Evolutionary conservation across 2,113 vertebrate genomes (phyloP).

Genomic region (Lophotis ruficrista): DNA sequence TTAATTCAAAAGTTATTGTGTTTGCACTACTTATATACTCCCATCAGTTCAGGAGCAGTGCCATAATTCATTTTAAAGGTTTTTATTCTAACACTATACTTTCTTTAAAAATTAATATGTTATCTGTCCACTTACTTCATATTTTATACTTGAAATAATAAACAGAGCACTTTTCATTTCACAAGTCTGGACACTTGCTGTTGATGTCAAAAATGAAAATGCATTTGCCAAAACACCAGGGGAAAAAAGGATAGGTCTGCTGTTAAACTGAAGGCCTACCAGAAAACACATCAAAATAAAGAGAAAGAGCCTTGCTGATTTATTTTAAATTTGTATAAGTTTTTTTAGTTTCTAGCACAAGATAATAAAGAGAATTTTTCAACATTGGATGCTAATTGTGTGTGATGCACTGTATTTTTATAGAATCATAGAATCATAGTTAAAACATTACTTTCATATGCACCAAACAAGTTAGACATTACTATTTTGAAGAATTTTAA

Average conservation of each 20-base stretch:
- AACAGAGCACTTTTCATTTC: neutral
- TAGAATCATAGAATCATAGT: too few species aligned
- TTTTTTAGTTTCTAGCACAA: neutral
- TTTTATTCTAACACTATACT: neutral
- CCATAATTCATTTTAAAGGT: neutral
- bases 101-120: neutral
- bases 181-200: neutral
- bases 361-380: neutral
- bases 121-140: neutral
- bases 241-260: neutral
- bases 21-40: neutral
- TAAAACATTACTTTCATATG: neutral
- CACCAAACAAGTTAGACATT: neutral
- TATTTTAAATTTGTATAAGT: fast-evolving
- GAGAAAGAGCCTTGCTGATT: neutral
- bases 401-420: neutral
- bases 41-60: neutral
- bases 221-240: neutral
- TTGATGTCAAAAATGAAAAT: neutral
- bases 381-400: neutral
- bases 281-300: neutral
- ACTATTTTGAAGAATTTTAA: neutral
- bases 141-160: neutral
- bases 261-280: neutral
- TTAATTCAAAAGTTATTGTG: neutral